Evolutionary conservation across 2,888 invertebrate genomes (phyloP), one percentile per base, ranked within the genome.

Genomic region (Aproaerema taeniolella): DNA sequence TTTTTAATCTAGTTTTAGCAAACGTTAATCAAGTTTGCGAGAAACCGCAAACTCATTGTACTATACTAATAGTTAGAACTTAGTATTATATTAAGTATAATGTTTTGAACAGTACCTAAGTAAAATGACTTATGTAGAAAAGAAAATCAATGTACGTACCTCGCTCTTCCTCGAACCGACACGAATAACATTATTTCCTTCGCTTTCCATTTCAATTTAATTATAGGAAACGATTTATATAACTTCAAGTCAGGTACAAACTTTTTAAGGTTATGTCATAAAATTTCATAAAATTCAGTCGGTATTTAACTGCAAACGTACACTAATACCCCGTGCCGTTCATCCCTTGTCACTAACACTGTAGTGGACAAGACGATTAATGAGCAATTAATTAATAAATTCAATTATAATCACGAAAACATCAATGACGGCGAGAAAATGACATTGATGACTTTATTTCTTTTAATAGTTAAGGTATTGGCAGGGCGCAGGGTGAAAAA

Each of bases 141-240:
- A 40, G 7, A 25, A 24, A 17, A 17, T 26, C 20, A 20, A 8
- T 14, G 34, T 41, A 78, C 85, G 81, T 79, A 94, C 94, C 89
- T 95, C 92, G 67, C 95, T 95, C 83, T 95, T 94, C 55, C 95
- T 89, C 32, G 95, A 94, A 41, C 95, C 95, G 42, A 95, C 94
- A 52, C 90, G 89, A 52, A 94, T 91, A 56, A 89, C 80, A 69
- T 88, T 88, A 42, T 75, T 77, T 7, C 63, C 62, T 54, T 73
- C 63, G 54, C 58, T 74, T 59, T 77, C 79, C 85, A 86, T 86
- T 51, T 41, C 54, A 42, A 49, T 45, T 54, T 44, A 38, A 49
- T 34, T 39, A 14, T 42, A 52, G 46, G 52, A 50, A 54, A 48
- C 49, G 48, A 49, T 61, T 64, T 61, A 59, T 55, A 50, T 63